A percentile compares a stretch with the other conserved stretches of the same genome.
These are phyloP conservation scores for Noctua comes DNA, from an alignment of 2,888 invertebrate species.

Conservation along the genomic window DNA sequence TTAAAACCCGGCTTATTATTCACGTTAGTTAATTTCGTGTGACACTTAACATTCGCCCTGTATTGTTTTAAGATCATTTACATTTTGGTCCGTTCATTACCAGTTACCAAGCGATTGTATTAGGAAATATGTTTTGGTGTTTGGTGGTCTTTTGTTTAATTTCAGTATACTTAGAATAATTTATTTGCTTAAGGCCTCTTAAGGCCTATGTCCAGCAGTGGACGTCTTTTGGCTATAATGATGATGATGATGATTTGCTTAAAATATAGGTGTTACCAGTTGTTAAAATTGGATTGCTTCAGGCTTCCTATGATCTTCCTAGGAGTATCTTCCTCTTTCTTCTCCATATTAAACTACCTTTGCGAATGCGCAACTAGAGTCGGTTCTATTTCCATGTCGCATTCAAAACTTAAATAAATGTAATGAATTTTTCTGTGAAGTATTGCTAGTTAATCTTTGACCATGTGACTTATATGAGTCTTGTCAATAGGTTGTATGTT, in stretches of 20 bases:
- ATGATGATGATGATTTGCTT: no score
- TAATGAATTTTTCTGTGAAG: no score
- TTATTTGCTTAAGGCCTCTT: no score
- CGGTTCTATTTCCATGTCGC: neutral
- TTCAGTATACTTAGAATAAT: no score
- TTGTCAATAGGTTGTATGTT: no score
- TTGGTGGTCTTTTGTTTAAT: neutral
- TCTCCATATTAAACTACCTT: neutral
- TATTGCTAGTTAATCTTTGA: neutral
- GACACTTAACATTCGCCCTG: slow-evolving; percentile 77
- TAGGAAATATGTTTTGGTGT: slow-evolving; percentile 12
- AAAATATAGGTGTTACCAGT: no score
- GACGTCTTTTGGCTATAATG: no score
- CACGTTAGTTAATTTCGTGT: slow-evolving; percentile 46
- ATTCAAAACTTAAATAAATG: neutral
- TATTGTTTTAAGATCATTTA: slow-evolving; percentile 78
- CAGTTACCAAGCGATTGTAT: slow-evolving; percentile 41
- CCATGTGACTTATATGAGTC: neutral
- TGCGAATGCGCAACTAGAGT: neutral
- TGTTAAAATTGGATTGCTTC: no score
- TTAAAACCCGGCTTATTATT: slow-evolving; percentile 23
- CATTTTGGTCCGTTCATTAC: slow-evolving; percentile 61
- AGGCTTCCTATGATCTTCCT: neutral
- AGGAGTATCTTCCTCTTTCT: neutral
- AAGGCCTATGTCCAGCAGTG: no score